A percentile compares a stretch with the other conserved stretches of the same genome.
These are phyloP conservation scores for Euproctis similis DNA, from an alignment of 2,888 invertebrate species.

Conservation along the genomic window DNA sequence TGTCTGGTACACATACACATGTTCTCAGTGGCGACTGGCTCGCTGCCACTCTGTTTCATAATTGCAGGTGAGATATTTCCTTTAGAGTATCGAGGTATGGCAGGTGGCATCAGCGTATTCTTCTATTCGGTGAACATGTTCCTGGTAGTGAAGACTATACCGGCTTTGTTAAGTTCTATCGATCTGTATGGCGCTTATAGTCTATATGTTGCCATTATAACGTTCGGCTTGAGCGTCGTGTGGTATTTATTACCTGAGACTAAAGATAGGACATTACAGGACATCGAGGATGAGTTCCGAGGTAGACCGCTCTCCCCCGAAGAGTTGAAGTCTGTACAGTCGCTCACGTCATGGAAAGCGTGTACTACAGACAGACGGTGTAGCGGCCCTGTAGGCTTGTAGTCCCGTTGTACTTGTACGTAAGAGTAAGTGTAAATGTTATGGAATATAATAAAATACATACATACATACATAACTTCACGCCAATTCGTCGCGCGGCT, in stretches of 20 bases:
- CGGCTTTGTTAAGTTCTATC: slow-evolving; percentile 34
- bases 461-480: too few species aligned
- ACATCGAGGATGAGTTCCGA: slow-evolving; percentile 58
- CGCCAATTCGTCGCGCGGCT: too few species aligned
- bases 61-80: slow-evolving; percentile 82
- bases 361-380: slow-evolving; percentile 16
- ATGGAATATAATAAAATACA: too few species aligned
- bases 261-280: slow-evolving; percentile 54
- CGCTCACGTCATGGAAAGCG: slow-evolving; percentile 19
- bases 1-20: slow-evolving; percentile 56
- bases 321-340: slow-evolving; percentile 22
- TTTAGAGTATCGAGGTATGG: slow-evolving; percentile 74
- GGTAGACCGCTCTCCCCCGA: slow-evolving; percentile 30
- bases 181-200: slow-evolving; percentile 44
- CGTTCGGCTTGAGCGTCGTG: slow-evolving; percentile 39
- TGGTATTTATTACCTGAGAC: slow-evolving; percentile 51
- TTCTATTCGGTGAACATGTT: slow-evolving; percentile 47
- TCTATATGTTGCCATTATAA: slow-evolving; percentile 37
- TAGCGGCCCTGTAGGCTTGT: slow-evolving; percentile 18
- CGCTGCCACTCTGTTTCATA: slow-evolving; percentile 79
- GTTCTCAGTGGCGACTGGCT: slow-evolving; percentile 72
- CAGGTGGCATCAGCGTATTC: slow-evolving; percentile 54
- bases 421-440: too few species aligned
- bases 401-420: too few species aligned
- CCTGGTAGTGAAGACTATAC: slow-evolving; percentile 47